Base-by-base conservation (phyloP, 2,888 invertebrate genomes). In the Dynastes hyllus region DNA sequence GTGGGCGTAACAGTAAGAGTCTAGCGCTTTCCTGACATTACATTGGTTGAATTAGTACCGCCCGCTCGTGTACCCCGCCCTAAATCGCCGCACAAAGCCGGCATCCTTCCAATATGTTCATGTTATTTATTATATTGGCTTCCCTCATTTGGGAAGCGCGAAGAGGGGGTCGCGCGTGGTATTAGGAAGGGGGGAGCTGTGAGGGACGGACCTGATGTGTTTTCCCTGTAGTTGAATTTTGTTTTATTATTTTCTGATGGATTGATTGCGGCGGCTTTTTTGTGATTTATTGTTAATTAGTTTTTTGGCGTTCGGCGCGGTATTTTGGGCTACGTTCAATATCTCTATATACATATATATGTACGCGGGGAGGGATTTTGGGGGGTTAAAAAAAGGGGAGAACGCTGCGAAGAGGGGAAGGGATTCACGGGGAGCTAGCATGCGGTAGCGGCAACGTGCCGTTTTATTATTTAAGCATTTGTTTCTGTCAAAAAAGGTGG, bases 171-270 rank as follows among this genome's bases (percentile, higher is more conserved):
- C n/a, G 53, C 69, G 45, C 45, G 45, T 8, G 45, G 45, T 45
- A 8, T 8, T 45, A 29, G 32, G n/a, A 11, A 40, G 58, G 37
- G 8, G 61, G 58, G 66, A 58, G n/a, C 40, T n/a, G 78, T 9
- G 45, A 63, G 65, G n/a, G 22, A 32, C 55, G 55, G 55, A 58
- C 55, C 55, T 58, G 86, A 86, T 86, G 85, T 84, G 83, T 84
- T 86, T 87, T 85, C 80, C 86, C 84, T 86, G 85, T 87, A 86
- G 87, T 86, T 76, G 86, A 86, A 86, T 87, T 86, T 85, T 85
- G 85, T 86, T 87, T 87, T 87, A 87, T 87, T 87, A 87, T 87
- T 87, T 87, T 87, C 86, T 86, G 86, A 87, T 86, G 85, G 85
- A 87, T 86, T 86, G 86, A 86, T 82, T 85, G 83, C 86, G 80